A percentile compares a stretch with the other conserved stretches of the same genome.
Conservation (phyloP, 2,888 invertebrate genomes). For the Sepiola atlantica region DNA sequence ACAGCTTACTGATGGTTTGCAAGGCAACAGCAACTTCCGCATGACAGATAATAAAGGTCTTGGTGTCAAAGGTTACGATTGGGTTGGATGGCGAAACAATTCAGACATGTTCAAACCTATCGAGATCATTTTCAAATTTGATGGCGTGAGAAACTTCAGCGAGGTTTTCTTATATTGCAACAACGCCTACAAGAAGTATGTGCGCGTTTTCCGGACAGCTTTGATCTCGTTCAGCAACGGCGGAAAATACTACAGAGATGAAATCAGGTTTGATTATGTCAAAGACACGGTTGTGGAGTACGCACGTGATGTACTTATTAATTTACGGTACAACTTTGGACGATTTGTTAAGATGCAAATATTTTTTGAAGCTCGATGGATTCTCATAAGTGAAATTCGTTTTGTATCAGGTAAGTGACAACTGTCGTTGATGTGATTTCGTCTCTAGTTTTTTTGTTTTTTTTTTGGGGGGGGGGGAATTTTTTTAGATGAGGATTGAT, state of each 20-base stretch:
- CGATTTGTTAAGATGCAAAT: conserved; percentile 85
- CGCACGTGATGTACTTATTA: conserved; percentile 87
- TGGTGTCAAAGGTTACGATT: conserved; percentile 83
- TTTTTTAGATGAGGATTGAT: too few relatives aligned
- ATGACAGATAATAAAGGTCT: conserved; percentile 79
- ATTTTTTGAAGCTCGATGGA: conserved; percentile 88
- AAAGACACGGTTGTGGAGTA: conserved; percentile 87
- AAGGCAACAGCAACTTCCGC: conserved; percentile 85
- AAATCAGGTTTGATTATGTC: conserved; percentile 80
- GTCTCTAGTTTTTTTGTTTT: too few relatives aligned
- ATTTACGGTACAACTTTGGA: conserved; percentile 87
- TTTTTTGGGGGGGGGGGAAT: too few relatives aligned
- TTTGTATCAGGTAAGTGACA: conserved; percentile 84
- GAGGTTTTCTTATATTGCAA: conserved; percentile 87
- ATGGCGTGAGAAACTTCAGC: conserved; percentile 89
- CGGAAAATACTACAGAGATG: conserved; percentile 85
- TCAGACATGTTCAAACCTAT: conserved; percentile 83
- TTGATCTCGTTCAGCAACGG: conserved; percentile 85
- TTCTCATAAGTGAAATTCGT: conserved; percentile 90
- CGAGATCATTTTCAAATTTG: conserved; percentile 89
- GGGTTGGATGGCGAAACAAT: conserved; percentile 88
- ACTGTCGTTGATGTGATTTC: neutral
- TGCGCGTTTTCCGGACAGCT: conserved; percentile 88
- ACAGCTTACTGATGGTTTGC: conserved; percentile 86
- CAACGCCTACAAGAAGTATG: conserved; percentile 89